Conservation (phyloP, 1,140 invertebrate genomes). For the Procambarus clarkii region DNA sequence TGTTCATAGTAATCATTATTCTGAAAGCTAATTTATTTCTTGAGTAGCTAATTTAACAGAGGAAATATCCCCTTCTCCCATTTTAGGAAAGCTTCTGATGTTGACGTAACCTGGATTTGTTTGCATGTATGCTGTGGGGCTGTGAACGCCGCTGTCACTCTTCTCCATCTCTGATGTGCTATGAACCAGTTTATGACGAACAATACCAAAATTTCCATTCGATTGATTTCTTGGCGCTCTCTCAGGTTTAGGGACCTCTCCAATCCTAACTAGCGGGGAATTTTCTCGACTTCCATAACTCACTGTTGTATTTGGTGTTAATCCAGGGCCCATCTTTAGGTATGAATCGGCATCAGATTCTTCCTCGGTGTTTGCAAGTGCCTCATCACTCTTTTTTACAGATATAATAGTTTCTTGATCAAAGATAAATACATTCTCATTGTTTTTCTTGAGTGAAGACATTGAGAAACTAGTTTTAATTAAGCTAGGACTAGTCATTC, state of each 20-base stretch:
- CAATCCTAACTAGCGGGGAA: neutral
- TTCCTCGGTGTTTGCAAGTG: neutral
- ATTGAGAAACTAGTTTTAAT: constrained; percentile 9
- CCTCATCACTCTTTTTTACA: constrained; percentile 8
- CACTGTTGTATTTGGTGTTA: neutral
- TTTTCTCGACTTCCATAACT: neutral
- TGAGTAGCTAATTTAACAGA: constrained; percentile 8
- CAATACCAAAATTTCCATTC: too few species aligned
- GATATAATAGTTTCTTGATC: constrained; percentile 23
- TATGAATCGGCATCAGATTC: constrained; percentile 4
- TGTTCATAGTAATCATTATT: neutral
- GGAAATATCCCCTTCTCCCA: constrained; percentile 31
- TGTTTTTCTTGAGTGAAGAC: constrained; percentile 22
- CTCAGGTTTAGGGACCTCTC: neutral
- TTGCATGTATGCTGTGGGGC: constrained; percentile 37
- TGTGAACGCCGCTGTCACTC: constrained; percentile 55
- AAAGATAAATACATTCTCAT: constrained; percentile 39
- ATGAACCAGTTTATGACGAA: constrained; percentile 12
- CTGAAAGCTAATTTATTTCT: neutral
- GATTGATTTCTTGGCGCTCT: too few species aligned
- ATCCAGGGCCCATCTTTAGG: constrained; percentile 33
- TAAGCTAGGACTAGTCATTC: neutral
- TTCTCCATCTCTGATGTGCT: constrained; percentile 25
- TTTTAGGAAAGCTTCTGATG: constrained; percentile 23
- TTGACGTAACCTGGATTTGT: constrained; percentile 49